Percentiles rank a stretch among this genome's conserved stretches.
These are phyloP conservation scores for Andrena fulva DNA, from an alignment of 2,888 invertebrate species.

Conservation along the genomic window DNA sequence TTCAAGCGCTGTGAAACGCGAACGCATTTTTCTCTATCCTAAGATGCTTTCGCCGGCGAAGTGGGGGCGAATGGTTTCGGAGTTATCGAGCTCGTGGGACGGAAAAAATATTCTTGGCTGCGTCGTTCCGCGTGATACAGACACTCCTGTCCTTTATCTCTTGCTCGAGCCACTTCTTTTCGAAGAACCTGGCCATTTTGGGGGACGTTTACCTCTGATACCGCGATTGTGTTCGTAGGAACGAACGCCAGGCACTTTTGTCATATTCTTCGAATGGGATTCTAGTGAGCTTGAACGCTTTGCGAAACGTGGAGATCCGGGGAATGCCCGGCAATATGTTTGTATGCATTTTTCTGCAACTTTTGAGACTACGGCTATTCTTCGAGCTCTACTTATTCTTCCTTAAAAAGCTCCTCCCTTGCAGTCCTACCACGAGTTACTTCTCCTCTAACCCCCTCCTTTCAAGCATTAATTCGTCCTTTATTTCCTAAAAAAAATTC, in stretches of 20 bases:
- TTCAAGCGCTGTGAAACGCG: neutral
- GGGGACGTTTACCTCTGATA: conserved; percentile 50
- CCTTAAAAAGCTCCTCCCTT: neutral
- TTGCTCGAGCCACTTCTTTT: conserved; percentile 21
- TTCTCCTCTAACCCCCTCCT: neutral
- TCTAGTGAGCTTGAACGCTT: conserved; percentile 1
- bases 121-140: conserved; percentile 17
- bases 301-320: neutral
- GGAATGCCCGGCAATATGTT: neutral
- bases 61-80: neutral
- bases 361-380: neutral
- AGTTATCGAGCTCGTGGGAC: conserved; percentile 13
- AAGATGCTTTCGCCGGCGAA: neutral
- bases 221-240: conserved; percentile 15
- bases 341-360: neutral
- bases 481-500: neutral
- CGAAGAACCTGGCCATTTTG: conserved; percentile 39
- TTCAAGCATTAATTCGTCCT: neutral
- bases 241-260: neutral
- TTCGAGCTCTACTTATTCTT: neutral
- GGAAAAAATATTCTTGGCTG: conserved; percentile 6
- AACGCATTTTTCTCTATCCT: neutral
- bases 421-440: neutral
- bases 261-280: conserved; percentile 34
- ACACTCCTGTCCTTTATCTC: conserved; percentile 29